Percentiles rank a stretch among this genome's conserved stretches.
These are phyloP conservation scores for Bombus sylvicola DNA, from an alignment of 1,140 invertebrate species.

Conservation along the genomic window DNA sequence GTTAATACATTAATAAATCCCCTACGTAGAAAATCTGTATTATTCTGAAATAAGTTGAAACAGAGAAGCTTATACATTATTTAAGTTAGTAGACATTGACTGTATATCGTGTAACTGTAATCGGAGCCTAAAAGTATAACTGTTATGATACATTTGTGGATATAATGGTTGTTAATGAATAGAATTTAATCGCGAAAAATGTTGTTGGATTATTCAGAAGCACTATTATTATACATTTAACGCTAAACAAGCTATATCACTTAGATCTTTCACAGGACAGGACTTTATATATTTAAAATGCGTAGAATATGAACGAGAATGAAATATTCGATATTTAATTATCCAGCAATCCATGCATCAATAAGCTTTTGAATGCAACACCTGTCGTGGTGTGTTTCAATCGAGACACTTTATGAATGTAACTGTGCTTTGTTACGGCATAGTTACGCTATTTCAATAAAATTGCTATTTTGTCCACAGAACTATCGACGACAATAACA, in stretches of 20 bases:
- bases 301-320: slow-evolving; percentile 12
- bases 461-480: slow-evolving; percentile 19
- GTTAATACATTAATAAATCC: neutral
- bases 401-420: slow-evolving; percentile 33
- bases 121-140: slow-evolving; percentile 11
- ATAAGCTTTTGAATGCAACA: slow-evolving; percentile 20
- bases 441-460: slow-evolving; percentile 21
- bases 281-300: neutral
- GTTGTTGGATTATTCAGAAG: slow-evolving; percentile 26
- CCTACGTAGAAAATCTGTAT: neutral
- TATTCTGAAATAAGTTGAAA: neutral
- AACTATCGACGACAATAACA: slow-evolving; percentile 50
- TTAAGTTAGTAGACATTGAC: neutral
- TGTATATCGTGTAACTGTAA: neutral
- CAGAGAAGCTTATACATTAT: neutral
- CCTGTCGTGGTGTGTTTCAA: slow-evolving; percentile 16
- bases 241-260: slow-evolving; percentile 12
- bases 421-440: slow-evolving; percentile 24
- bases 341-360: slow-evolving; percentile 14
- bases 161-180: neutral
- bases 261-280: slow-evolving; percentile 7
- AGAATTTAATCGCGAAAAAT: neutral
- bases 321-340: slow-evolving; percentile 18
- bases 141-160: neutral
- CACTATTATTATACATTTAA: neutral